A percentile compares a stretch with the other conserved stretches of the same genome.
phyloP scores from a whole-genome alignment of 2,888 invertebrate genomes.

The Leucania comma region DNA sequence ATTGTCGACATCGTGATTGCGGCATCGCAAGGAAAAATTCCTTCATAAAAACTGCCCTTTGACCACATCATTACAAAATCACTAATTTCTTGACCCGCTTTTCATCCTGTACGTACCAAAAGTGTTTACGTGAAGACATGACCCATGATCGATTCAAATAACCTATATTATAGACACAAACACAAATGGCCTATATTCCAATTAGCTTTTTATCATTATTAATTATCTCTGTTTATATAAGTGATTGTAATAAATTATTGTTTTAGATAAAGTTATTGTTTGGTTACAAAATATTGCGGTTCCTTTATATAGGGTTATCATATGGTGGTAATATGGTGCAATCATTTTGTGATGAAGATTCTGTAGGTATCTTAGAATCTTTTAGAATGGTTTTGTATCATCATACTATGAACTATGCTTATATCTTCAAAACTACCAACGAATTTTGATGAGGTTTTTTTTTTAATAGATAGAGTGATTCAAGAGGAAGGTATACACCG shows the following conservation, averaged over 20 bases:
- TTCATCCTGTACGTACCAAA: constrained; percentile 23
- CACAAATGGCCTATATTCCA: constrained; percentile 43
- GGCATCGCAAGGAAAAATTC: not conserved
- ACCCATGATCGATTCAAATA: constrained; percentile 43
- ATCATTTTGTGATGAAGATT: constrained; percentile 8
- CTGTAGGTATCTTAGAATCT: too few species aligned
- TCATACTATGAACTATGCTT: too few species aligned
- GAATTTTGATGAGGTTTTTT: too few species aligned
- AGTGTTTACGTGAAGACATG: constrained; percentile 44
- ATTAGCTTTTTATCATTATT: constrained; percentile 55
- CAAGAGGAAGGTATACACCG: too few species aligned
- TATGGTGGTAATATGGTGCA: constrained; percentile 38
- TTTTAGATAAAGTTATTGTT: constrained; percentile 57
- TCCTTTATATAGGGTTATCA: constrained; percentile 42
- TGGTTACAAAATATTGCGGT: constrained; percentile 45
- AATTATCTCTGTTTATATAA: constrained; percentile 49
- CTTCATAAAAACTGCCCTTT: not conserved
- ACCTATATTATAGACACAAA: constrained; percentile 57
- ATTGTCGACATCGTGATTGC: too few species aligned
- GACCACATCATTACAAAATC: constrained; percentile 39
- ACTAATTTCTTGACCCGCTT: constrained; percentile 58
- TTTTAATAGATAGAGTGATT: too few species aligned
- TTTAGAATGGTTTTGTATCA: too few species aligned
- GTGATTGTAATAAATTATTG: constrained; percentile 61
- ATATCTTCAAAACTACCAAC: too few species aligned